A percentile compares a stretch with the other conserved stretches of the same genome.
phyloP scores from a whole-genome alignment of 92 coral and sea anemone species.

The Actinostola sp. region DNA sequence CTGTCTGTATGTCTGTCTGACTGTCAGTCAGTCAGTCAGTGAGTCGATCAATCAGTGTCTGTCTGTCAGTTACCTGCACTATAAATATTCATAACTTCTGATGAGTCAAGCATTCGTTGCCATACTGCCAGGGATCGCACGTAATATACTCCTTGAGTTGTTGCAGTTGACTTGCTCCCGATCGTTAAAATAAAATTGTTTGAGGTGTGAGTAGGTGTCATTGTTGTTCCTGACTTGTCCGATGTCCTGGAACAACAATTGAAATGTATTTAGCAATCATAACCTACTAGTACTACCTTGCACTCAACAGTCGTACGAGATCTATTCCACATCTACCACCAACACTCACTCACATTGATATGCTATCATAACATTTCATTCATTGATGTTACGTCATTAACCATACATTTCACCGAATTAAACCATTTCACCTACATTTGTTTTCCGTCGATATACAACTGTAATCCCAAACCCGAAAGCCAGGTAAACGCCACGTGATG shows the following conservation, averaged over 20 bases:
- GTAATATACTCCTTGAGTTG: slow-evolving; percentile 43
- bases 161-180: slow-evolving; percentile 52
- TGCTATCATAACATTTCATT: no score
- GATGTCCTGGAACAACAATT: slow-evolving; percentile 25
- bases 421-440: slow-evolving; percentile 37
- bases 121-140: slow-evolving; percentile 86
- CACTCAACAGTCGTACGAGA: no score
- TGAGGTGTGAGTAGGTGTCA: slow-evolving; percentile 17
- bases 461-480: slow-evolving; percentile 54
- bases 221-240: slow-evolving; percentile 15
- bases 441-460: slow-evolving; percentile 67
- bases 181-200: slow-evolving; percentile 33
- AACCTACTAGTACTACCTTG: no score
- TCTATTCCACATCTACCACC: no score
- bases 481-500: slow-evolving; percentile 85
- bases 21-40: no score
- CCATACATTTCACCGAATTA: no score
- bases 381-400: no score
- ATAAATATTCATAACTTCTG: slow-evolving; percentile 71
- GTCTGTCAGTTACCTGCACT: slow-evolving; percentile 64
- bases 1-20: no score
- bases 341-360: no score
- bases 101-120: slow-evolving; percentile 59
- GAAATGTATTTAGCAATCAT: no score
- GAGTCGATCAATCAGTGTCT: neutral